A percentile compares a stretch with the other conserved stretches of the same genome.
phyloP scores from a whole-genome alignment of 2,888 invertebrate species.

The Drosophila pseudotakahashii region DNA sequence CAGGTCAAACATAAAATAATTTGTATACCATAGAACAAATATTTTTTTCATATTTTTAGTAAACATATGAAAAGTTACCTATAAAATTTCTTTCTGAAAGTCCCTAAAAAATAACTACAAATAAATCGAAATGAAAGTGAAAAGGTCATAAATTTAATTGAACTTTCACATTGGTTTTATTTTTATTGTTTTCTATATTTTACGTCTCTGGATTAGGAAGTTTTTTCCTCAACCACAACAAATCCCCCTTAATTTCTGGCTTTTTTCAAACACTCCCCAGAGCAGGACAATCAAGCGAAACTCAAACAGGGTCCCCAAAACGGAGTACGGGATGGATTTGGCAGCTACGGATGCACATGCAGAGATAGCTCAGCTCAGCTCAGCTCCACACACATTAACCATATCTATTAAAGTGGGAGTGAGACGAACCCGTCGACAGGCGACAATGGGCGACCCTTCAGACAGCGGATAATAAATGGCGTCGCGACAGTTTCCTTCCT shows the following conservation, averaged over 20 bases:
- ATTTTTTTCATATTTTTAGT: too few relatives aligned
- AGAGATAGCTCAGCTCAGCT: constrained; percentile 29
- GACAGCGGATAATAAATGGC: constrained; percentile 81
- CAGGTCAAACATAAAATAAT: too few relatives aligned
- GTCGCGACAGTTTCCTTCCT: constrained; percentile 83
- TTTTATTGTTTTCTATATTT: not conserved
- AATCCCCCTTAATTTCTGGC: not conserved
- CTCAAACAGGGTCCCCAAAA: constrained; percentile 9
- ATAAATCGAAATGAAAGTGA: not conserved
- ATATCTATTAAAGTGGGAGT: constrained; percentile 56
- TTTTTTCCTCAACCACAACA: not conserved
- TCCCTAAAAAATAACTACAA: not conserved
- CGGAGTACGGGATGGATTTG: constrained; percentile 8
- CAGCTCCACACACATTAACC: constrained; percentile 61
- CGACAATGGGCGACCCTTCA: constrained; percentile 76
- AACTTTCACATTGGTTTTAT: not conserved
- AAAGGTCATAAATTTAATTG: not conserved
- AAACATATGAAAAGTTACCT: too few relatives aligned
- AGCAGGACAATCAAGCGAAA: constrained; percentile 40
- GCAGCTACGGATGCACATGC: constrained; percentile 32
- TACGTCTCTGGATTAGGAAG: not conserved
- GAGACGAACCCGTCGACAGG: constrained; percentile 34
- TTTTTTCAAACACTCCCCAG: constrained; percentile 27
- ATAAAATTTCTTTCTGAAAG: not conserved
- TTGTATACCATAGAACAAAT: too few relatives aligned